Conservation (phyloP, 2,888 invertebrate genomes). For the Creontiades dilutus region DNA sequence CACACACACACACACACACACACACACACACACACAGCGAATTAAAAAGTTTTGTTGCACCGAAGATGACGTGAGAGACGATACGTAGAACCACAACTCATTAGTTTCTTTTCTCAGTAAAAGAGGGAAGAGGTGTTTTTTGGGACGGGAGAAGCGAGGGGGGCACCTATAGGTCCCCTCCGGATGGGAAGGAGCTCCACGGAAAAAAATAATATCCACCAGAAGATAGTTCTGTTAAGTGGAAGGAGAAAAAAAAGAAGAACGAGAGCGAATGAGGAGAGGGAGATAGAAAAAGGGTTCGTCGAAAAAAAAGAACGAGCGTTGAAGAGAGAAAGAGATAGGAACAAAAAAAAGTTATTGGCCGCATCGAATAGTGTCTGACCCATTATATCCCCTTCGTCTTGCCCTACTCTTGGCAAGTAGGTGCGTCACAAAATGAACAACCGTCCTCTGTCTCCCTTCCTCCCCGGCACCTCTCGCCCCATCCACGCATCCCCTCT, state of each 20-base stretch:
- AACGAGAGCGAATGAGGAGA: conserved; percentile 13
- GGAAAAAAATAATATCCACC: conserved; percentile 58
- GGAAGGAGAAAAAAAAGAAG: conserved; percentile 40
- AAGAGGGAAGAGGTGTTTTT: not conserved
- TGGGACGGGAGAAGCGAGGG: no score
- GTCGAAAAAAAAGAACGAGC: conserved; percentile 41
- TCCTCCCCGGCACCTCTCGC: not conserved
- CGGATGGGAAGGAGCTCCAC: not conserved
- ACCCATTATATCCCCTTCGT: conserved; percentile 56
- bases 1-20: no score
- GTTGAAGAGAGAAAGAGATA: conserved; percentile 1
- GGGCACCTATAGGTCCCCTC: no score
- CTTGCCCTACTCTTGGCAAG: conserved; percentile 58
- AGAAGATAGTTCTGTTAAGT: conserved; percentile 58
- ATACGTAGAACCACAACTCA: conserved; percentile 36
- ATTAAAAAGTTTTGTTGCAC: not conserved
- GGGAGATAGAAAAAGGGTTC: conserved; percentile 20
- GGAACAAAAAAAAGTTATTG: conserved; percentile 50
- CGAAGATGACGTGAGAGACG: not conserved
- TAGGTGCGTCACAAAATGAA: conserved; percentile 53
- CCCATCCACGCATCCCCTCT: conserved; percentile 23
- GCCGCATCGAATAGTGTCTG: conserved; percentile 62
- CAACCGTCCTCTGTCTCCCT: conserved; percentile 28
- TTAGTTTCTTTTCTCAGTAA: conserved; percentile 25
- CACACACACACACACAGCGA: no score